Percentiles rank a stretch among this genome's conserved stretches.
Evolutionary conservation across 2,113 vertebrate species (phyloP).

Genomic region (Aldabrachelys gigantea): DNA sequence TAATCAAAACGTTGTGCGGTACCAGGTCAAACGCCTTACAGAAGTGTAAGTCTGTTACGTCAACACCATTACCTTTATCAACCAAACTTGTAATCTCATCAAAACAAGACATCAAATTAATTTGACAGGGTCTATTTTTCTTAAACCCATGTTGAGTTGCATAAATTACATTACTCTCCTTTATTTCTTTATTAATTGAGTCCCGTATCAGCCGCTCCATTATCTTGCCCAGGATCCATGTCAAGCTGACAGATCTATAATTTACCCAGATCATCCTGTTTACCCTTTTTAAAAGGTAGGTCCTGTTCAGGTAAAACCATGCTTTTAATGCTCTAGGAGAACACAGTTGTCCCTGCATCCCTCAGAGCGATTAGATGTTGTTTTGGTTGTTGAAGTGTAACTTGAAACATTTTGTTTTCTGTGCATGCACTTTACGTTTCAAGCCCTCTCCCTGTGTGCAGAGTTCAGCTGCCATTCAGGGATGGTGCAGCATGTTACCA

Average conservation of each 20-base stretch:
- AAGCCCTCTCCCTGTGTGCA: rapidly evolving
- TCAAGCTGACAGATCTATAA: no score
- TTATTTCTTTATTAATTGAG: no score
- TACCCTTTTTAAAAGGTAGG: no score
- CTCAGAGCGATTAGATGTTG: background rate
- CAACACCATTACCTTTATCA: background rate
- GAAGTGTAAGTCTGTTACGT: background rate
- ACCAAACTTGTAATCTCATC: background rate
- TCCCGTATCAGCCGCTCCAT: no score
- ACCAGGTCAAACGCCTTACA: no score
- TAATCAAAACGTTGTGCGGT: no score
- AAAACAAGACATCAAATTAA: background rate
- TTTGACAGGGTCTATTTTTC: background rate
- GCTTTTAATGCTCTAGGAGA: background rate
- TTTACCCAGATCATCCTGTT: no score
- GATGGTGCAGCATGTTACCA: background rate
- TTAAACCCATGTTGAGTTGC: no score
- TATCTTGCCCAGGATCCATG: no score
- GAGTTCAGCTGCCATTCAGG: rapidly evolving
- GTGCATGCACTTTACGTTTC: background rate
- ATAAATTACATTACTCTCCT: no score
- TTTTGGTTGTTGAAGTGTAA: background rate
- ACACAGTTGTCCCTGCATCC: background rate
- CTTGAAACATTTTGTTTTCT: background rate
- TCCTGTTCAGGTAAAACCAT: background rate